Conservation (phyloP, 2,113 vertebrate species). For the Ochotona princeps region DNA sequence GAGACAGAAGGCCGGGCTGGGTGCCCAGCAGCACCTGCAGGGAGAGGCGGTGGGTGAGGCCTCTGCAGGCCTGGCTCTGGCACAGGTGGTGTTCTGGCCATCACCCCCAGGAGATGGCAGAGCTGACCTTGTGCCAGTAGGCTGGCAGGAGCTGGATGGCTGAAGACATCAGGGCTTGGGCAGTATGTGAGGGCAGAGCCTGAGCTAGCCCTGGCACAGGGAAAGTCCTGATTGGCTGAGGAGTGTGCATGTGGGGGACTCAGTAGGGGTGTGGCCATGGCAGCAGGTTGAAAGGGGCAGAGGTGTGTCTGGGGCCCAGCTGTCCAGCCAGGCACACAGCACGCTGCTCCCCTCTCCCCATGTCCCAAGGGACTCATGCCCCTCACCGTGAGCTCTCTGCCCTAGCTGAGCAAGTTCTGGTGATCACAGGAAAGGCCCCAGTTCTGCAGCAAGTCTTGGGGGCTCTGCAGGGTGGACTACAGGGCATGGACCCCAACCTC, state of each 20-base stretch:
- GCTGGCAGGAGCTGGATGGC: fast-evolving
- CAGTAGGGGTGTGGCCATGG: too few species aligned
- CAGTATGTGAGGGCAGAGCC: fast-evolving
- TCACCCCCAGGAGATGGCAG: fast-evolving
- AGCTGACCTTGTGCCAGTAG: fast-evolving
- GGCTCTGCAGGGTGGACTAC: too few species aligned
- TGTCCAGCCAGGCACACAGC: too few species aligned
- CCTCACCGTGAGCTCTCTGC: neutral
- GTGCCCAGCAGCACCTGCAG: constrained; percentile 39
- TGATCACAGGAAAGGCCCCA: too few species aligned
- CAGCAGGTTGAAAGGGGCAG: too few species aligned
- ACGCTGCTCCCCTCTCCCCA: too few species aligned
- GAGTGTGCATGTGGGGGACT: too few species aligned
- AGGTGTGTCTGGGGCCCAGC: too few species aligned
- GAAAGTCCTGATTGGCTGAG: neutral
- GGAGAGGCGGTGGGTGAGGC: constrained; percentile 33
- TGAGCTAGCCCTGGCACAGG: neutral
- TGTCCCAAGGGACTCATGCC: neutral
- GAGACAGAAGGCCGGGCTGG: neutral
- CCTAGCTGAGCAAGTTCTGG: too few species aligned
- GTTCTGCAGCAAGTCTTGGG: too few species aligned
- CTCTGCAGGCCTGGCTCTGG: neutral
- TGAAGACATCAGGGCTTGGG: fast-evolving
- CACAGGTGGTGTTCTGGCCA: neutral
- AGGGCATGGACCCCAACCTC: too few species aligned